These are phyloP conservation scores for Alviniconcha marisindica DNA, from an alignment of 1,140 invertebrate genomes.

Conservation along the genomic window DNA sequence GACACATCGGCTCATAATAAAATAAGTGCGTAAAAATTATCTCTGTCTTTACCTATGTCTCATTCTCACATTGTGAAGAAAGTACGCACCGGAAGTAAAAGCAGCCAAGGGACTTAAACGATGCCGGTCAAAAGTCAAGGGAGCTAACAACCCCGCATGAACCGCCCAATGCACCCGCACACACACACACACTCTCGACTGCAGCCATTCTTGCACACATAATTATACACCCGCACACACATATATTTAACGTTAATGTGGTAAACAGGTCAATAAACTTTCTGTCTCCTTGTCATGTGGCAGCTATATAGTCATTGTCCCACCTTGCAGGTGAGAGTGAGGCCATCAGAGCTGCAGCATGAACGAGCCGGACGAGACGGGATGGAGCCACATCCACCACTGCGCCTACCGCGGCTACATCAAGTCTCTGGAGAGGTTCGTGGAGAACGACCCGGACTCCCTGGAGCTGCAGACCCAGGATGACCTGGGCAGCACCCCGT, in stretches of 20 bases:
- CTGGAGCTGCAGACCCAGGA: slow-evolving; percentile 73
- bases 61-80: neutral
- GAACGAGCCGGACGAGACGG: slow-evolving; percentile 70
- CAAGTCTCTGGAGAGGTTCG: slow-evolving; percentile 71
- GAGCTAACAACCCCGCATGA: neutral
- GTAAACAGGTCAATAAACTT: neutral
- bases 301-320: neutral
- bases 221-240: neutral
- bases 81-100: neutral
- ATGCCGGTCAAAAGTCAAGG: too few species aligned
- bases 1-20: too few species aligned
- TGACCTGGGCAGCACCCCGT: slow-evolving; percentile 69
- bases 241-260: neutral
- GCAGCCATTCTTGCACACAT: neutral
- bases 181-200: neutral
- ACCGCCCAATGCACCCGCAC: neutral
- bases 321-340: neutral
- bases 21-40: neutral
- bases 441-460: slow-evolving; percentile 62
- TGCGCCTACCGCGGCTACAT: slow-evolving; percentile 70
- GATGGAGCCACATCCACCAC: slow-evolving; percentile 73
- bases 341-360: slow-evolving; percentile 36
- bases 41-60: neutral
- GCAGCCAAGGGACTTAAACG: neutral
- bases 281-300: neutral